phyloP scores from a whole-genome alignment of 2,888 invertebrate species.

The Heliothis peltigera region DNA sequence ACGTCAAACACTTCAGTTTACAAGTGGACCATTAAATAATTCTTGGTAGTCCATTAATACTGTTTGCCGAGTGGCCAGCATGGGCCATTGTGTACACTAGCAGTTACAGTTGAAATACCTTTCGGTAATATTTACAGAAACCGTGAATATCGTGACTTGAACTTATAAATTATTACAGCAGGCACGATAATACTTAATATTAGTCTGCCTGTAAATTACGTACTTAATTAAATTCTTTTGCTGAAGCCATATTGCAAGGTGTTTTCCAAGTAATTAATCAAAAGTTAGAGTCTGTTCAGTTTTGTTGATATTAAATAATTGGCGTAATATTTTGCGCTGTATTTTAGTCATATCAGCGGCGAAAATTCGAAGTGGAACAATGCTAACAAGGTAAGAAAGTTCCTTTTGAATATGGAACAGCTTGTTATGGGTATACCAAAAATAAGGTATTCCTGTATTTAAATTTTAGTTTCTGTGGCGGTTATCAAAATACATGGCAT shows the following conservation, averaged over 20 bases:
- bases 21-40: slow-evolving; percentile 14
- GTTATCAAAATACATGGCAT: not conserved
- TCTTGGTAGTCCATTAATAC: slow-evolving; percentile 12
- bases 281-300: slow-evolving; percentile 56
- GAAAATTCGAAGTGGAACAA: slow-evolving; percentile 16
- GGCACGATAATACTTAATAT: slow-evolving; percentile 29
- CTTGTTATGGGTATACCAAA: not conserved
- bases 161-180: slow-evolving; percentile 30
- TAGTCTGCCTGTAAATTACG: slow-evolving; percentile 51
- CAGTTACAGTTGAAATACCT: slow-evolving; percentile 4
- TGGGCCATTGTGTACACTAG: not conserved
- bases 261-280: slow-evolving; percentile 62
- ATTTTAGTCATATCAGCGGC: slow-evolving; percentile 19
- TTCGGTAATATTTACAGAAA: slow-evolving; percentile 16
- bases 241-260: slow-evolving; percentile 42
- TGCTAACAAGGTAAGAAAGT: slow-evolving; percentile 12
- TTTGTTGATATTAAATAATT: slow-evolving; percentile 51
- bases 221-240: slow-evolving; percentile 65
- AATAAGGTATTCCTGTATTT: not conserved
- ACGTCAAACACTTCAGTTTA: slow-evolving; percentile 27
- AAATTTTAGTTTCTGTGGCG: not conserved
- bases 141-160: slow-evolving; percentile 22
- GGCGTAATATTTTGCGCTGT: slow-evolving; percentile 37
- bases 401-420: not conserved
- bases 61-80: slow-evolving; percentile 9